These are phyloP conservation scores for Phalacrocorax pelagicus DNA, from an alignment of 2,113 vertebrate genomes.

Conservation along the genomic window DNA sequence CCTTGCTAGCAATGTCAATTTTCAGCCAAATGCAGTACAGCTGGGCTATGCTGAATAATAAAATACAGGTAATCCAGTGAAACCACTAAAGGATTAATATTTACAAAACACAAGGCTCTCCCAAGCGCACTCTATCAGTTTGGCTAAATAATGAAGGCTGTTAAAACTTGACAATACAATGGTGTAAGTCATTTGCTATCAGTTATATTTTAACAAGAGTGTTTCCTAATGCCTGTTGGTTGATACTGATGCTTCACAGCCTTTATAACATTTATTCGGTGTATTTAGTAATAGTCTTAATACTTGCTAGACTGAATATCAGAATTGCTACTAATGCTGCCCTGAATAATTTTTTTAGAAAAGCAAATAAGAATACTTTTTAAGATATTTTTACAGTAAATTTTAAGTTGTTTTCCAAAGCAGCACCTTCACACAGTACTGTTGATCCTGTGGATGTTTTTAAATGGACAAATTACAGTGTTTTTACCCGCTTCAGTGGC, in stretches of 20 bases:
- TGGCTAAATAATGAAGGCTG: neutral
- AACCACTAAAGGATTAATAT: conserved; percentile 23
- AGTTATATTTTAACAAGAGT: conserved; percentile 31
- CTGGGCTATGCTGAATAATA: neutral
- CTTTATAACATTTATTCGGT: neutral
- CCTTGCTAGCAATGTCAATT: neutral
- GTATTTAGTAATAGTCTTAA: conserved; percentile 38
- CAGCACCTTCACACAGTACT: neutral
- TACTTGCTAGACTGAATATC: neutral
- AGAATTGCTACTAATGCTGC: neutral
- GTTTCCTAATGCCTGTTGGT: neutral
- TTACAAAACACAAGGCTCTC: conserved; percentile 25
- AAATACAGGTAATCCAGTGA: conserved; percentile 51
- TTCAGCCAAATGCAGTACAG: neutral
- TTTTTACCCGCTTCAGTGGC: neutral
- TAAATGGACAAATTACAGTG: neutral
- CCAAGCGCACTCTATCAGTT: neutral
- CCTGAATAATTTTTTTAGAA: conserved; percentile 9
- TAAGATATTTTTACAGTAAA: neutral
- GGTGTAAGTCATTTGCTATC: conserved; percentile 36
- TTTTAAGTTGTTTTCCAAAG: conserved; percentile 39
- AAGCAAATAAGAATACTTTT: neutral
- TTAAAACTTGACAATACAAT: conserved; percentile 28
- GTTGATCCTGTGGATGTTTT: neutral
- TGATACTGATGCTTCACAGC: neutral